These are phyloP conservation scores for Psittacula derbiana DNA, from an alignment of 2,797 vertebrate genomes.

Conservation along the genomic window DNA sequence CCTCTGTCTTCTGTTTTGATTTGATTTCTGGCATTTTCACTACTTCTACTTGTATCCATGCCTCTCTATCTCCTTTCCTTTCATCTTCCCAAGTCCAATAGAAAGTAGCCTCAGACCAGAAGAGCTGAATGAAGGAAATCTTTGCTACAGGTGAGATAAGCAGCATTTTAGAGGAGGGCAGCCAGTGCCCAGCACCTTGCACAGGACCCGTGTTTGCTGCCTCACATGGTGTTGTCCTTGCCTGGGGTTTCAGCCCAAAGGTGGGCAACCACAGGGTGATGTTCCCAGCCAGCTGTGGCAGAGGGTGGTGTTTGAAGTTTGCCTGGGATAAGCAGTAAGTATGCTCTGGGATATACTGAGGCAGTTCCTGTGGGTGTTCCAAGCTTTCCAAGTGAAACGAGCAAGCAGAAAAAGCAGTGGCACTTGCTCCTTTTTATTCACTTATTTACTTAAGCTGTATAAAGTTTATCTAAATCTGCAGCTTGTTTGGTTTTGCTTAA, in stretches of 20 bases:
- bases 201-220: background rate
- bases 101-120: background rate
- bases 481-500: background rate
- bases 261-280: background rate
- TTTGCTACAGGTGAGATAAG: background rate
- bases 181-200: background rate
- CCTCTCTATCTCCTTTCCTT: background rate
- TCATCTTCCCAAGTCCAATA: background rate
- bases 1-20: background rate
- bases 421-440: background rate
- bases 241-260: background rate
- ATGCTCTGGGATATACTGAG: background rate
- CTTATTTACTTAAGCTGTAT: background rate
- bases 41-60: background rate
- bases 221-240: accelerated
- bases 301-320: background rate
- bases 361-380: conserved; percentile 10
- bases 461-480: background rate
- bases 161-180: background rate
- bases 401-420: background rate
- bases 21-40: background rate
- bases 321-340: conserved; percentile 35
- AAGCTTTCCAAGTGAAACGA: background rate
- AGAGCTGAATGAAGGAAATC: background rate
- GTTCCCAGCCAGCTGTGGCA: conserved; percentile 26